Base-by-base conservation (phyloP, 2,113 vertebrate genomes). In the Scartelaos histophorus region DNA sequence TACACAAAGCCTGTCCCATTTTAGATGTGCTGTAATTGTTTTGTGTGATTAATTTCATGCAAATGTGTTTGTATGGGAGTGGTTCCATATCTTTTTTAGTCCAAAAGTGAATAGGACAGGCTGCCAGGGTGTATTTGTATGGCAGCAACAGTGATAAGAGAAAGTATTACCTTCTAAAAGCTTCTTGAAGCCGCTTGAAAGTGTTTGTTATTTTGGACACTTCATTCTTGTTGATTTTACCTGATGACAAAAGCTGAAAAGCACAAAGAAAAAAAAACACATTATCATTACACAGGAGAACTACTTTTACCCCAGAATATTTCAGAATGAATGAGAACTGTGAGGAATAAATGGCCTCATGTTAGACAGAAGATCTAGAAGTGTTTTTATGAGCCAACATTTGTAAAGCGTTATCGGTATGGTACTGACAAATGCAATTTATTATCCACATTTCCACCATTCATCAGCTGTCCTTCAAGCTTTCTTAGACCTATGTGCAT, bases 171-270 rank as follows among this genome's bases (percentile, higher is more conserved):
- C 95, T 95, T 83, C 87, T 92, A 73, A 97, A 84, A 5, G 92
- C 91, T 13, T 95, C 90, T 43, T 92, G 93, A 56, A 98, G 90
- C 5, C 84, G 73, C 21, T 69, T 91, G 81, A 94, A 96, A 73
- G 91, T 95, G 69, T 90, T 89, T 75, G 95, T 97, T 85, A 99
- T 85, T 66, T 93, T 92, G 67, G 90, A 91, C 70, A 87, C 79
- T 87, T 90, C 94, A 76, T 87, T 93, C 58, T 75, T 90, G 78
- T 92, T 91, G 76, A 98, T 93, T 86, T 94, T 95, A 66, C 95
- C 96, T 69, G 69, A 53, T 51, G 92, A 87, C 75, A 95, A 85
- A 57, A 98, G 76, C 97, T 98, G 65, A 45, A 67, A 61, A 61
- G 58, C 43, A 85, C 11, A 73, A 68, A 43, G 38, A 43, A 10